Base-by-base conservation (phyloP, 2,797 vertebrate species). In the Sebastiscus tertius region DNA sequence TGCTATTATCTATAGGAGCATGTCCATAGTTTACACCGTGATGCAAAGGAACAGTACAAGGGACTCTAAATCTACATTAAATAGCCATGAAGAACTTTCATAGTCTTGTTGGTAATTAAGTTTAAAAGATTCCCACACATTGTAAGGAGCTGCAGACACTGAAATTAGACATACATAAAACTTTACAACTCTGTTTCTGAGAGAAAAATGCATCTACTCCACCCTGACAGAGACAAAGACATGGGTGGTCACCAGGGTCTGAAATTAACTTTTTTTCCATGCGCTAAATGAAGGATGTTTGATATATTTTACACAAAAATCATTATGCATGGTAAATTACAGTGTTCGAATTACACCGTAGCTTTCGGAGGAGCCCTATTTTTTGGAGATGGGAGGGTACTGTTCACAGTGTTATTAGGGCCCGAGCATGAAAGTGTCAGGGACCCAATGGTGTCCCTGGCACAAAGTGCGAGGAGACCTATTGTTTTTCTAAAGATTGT, bases 151-250 rank as follows among this genome's bases (percentile, higher is more conserved):
- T 22, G 13, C 75, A 79, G 74, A 69, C 34, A 5, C 7, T 61
- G 7, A 69, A 49, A 77, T 24, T 79, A 20, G 26, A 58, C 33
- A 14, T 49, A 26, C 27, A 80, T 82, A 34, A 74, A 80, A 77
- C 33, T 79, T 82, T 24, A 5, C 33, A 67, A 75, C 39, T 39
- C 36, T 36, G 20, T 75, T 66, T 64, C 36, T 34, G 27, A 73
- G 58, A 39, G 24, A 58, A 66, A 72, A 67, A 36, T 18, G 61
- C 34, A 39, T 65, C 59, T 18, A 9, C 78, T 72, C 76, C 70
- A 69, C 69, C 77, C 36, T 46, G 42, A 83, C 34, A 63, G n/a
- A 60, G 27, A 58, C 62, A 72, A 31, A 55, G 27, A 75, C 5
- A 31, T 4, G 11, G n/a, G 1, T 60, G 27, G 54, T 33, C 13